These are phyloP conservation scores for Serripes groenlandicus DNA, from an alignment of 2,888 invertebrate species.

Conservation along the genomic window DNA sequence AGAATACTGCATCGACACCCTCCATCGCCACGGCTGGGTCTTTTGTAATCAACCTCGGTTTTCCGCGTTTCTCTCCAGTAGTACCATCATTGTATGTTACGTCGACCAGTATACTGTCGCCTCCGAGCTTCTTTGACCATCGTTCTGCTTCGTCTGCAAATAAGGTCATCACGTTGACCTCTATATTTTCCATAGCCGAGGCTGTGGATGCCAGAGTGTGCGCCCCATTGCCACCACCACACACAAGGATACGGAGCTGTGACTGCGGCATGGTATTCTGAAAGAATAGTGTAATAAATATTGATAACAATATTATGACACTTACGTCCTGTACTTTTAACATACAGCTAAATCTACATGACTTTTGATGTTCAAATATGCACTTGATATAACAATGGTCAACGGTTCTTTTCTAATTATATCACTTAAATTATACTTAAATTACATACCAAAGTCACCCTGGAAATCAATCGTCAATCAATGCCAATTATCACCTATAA, in stretches of 20 bases:
- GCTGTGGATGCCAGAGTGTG: conserved; percentile 77
- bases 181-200: conserved; percentile 65
- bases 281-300: neutral
- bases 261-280: neutral
- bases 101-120: conserved; percentile 61
- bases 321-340: no score
- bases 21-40: conserved; percentile 71
- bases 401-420: no score
- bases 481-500: no score
- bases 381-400: no score
- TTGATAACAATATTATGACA: no score
- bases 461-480: no score
- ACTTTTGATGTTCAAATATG: no score
- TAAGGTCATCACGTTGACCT: conserved; percentile 75
- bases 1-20: conserved; percentile 74
- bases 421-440: no score
- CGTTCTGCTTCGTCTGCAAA: conserved; percentile 79
- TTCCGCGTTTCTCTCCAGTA: conserved; percentile 60
- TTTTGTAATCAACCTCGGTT: conserved; percentile 74
- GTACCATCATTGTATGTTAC: conserved; percentile 59
- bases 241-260: conserved; percentile 63
- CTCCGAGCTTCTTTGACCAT: conserved; percentile 70
- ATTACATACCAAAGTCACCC: no score
- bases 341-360: no score
- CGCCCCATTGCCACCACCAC: conserved; percentile 82